Evolutionary conservation across 1,140 invertebrate genomes (phyloP).

Genomic region (Andricus grossulariae): DNA sequence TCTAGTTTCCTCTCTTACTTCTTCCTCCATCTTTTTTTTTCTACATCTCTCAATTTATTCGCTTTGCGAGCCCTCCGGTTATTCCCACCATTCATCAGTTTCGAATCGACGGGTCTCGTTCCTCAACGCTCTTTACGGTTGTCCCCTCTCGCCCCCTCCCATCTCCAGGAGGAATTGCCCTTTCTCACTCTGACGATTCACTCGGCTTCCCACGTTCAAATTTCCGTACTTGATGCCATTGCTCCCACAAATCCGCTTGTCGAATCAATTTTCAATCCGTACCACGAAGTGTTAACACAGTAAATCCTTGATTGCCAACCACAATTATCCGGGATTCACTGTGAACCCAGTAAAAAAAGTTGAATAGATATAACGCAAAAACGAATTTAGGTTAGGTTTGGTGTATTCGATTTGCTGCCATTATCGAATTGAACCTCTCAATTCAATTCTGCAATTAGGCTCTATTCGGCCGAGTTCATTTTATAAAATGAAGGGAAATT

Average conservation of each 20-base stretch:
- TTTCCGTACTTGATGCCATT: neutral
- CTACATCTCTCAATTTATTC: slow-evolving; percentile 38
- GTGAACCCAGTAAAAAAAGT: too few relatives aligned
- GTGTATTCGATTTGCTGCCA: too few relatives aligned
- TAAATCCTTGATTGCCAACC: too few relatives aligned
- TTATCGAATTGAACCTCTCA: too few relatives aligned
- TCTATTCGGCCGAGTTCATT: too few relatives aligned
- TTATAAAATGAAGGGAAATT: too few relatives aligned
- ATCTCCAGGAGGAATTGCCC: slow-evolving; percentile 13
- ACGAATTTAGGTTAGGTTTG: too few relatives aligned
- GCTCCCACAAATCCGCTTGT: neutral
- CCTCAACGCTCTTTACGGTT: slow-evolving; percentile 44
- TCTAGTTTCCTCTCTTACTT: slow-evolving; percentile 27
- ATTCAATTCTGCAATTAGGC: too few relatives aligned
- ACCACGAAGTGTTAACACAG: neutral
- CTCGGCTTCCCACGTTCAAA: slow-evolving; percentile 8
- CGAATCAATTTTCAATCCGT: neutral
- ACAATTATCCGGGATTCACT: too few relatives aligned
- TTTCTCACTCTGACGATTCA: slow-evolving; percentile 33
- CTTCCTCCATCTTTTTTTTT: slow-evolving; percentile 31
- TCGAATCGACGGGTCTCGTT: slow-evolving; percentile 53
- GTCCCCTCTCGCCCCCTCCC: slow-evolving; percentile 30
- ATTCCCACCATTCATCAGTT: slow-evolving; percentile 30
- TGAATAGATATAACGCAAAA: too few relatives aligned
- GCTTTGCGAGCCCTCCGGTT: slow-evolving; percentile 51